These are phyloP conservation scores for Mylabris sibirica DNA, from an alignment of 2,888 invertebrate species.

Conservation along the genomic window DNA sequence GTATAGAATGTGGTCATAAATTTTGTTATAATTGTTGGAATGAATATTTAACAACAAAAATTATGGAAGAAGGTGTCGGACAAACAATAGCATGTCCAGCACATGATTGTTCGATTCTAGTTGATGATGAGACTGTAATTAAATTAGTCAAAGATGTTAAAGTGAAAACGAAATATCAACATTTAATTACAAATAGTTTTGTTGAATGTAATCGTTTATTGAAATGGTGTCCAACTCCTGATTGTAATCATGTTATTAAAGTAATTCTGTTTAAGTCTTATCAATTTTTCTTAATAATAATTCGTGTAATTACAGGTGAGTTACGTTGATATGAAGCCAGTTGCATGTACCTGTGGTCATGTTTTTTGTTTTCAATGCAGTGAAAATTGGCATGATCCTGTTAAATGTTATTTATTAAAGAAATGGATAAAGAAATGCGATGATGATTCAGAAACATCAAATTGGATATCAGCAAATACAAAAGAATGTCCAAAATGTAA, in stretches of 20 bases:
- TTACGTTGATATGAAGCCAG: slow-evolving; percentile 88
- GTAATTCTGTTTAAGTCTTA: slow-evolving; percentile 53
- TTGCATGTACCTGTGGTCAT: slow-evolving; percentile 93
- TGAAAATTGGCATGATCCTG: slow-evolving; percentile 98
- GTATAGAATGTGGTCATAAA: slow-evolving; percentile 95
- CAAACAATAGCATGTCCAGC: slow-evolving; percentile 98
- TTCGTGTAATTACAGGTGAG: slow-evolving; percentile 49
- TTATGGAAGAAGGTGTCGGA: slow-evolving; percentile 96
- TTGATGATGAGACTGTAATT: slow-evolving; percentile 97
- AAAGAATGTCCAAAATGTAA: slow-evolving; percentile 99
- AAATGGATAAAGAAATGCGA: slow-evolving; percentile 99
- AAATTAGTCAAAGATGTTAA: slow-evolving; percentile 84
- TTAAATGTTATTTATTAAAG: slow-evolving; percentile 88
- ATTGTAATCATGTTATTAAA: slow-evolving; percentile 95
- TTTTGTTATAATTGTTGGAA: slow-evolving; percentile 97
- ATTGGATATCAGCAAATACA: slow-evolving; percentile 99
- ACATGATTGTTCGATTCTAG: slow-evolving; percentile 94
- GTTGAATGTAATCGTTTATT: slow-evolving; percentile 97
- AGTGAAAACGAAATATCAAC: slow-evolving; percentile 94
- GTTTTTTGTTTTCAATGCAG: slow-evolving; percentile 97
- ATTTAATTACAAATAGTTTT: slow-evolving; percentile 98
- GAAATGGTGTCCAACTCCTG: slow-evolving; percentile 98
- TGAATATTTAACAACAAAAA: slow-evolving; percentile 97
- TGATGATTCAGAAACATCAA: slow-evolving; percentile 98
- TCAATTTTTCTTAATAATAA: too few relatives aligned